A percentile compares a stretch with the other conserved stretches of the same genome.
Evolutionary conservation across 2,113 vertebrate genomes (phyloP).

Genomic region (Ailurus styani): DNA sequence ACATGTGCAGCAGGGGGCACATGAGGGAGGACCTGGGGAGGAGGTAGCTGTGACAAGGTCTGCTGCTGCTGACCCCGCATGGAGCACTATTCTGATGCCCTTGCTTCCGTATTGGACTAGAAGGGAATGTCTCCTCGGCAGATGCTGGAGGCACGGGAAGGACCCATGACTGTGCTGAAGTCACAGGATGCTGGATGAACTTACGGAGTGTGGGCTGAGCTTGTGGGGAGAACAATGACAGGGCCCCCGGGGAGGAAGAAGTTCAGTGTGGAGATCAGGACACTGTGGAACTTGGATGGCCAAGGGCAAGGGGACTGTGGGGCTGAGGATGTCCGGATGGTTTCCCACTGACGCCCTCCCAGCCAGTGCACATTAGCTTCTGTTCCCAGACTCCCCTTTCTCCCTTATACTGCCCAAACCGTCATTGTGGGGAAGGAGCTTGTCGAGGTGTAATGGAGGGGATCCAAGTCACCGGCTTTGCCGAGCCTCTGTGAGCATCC

Average conservation of each 20-base stretch:
- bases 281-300: not conserved
- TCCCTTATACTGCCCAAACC: not conserved
- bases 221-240: not conserved
- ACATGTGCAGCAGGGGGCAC: too few species aligned
- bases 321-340: not conserved
- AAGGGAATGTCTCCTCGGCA: not conserved
- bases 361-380: accelerated
- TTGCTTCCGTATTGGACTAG: not conserved
- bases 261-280: not conserved
- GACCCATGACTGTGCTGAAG: not conserved
- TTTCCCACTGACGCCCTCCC: accelerated
- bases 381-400: not conserved
- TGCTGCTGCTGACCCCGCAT: accelerated
- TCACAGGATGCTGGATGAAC: not conserved
- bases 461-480: not conserved
- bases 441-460: too few species aligned
- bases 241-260: not conserved
- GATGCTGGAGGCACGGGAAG: not conserved
- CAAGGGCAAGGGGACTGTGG: not conserved
- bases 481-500: not conserved
- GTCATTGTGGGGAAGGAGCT: too few species aligned
- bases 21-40: too few species aligned
- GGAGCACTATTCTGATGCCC: not conserved
- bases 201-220: not conserved
- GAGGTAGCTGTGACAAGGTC: accelerated